Percentiles rank a stretch among this genome's conserved stretches.
phyloP scores from a whole-genome alignment of 2,888 invertebrate species.

The Pantelozetes paolii region DNA sequence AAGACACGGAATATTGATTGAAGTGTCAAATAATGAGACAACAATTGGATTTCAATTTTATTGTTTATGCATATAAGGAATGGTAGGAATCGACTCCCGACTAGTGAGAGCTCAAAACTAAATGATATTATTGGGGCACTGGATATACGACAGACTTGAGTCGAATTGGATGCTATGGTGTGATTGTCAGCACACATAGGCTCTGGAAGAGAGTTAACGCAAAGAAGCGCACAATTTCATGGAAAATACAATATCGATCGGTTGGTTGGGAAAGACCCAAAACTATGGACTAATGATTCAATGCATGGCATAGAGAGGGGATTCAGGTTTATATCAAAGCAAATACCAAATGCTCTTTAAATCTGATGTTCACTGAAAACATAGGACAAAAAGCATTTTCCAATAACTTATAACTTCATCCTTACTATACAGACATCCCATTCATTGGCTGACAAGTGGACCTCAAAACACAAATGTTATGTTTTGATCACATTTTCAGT shows the following conservation, averaged over 20 bases:
- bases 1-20: no score
- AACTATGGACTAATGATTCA: not conserved
- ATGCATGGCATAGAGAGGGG: not conserved
- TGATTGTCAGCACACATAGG: not conserved
- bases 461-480: no score
- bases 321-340: constrained; percentile 17
- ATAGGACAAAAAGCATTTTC: no score
- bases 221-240: constrained; percentile 5
- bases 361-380: not conserved
- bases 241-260: constrained; percentile 27
- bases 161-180: not conserved
- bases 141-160: not conserved
- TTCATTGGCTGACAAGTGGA: no score
- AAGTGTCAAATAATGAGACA: no score
- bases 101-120: not conserved
- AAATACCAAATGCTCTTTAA: not conserved
- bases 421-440: no score
- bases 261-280: constrained; percentile 14
- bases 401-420: no score
- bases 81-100: not conserved
- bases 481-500: no score
- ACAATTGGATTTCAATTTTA: no score
- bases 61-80: not conserved
- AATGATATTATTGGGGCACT: not conserved
- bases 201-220: not conserved